These are phyloP conservation scores for Phoebastria nigripes DNA, from an alignment of 2,797 vertebrate species.

Conservation along the genomic window DNA sequence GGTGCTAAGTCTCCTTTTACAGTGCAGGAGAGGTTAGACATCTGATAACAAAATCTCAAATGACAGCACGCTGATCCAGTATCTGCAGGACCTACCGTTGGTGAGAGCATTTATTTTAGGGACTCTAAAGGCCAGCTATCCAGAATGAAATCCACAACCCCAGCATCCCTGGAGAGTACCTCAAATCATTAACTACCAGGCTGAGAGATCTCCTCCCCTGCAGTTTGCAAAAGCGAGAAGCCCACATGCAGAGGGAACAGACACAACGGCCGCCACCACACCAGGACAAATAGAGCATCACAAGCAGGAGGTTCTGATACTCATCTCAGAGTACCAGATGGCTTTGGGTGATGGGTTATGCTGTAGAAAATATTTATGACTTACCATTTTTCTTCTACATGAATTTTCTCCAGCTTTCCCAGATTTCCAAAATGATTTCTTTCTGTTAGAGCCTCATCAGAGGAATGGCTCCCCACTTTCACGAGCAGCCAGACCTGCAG, in stretches of 20 bases:
- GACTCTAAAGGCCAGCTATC: neutral
- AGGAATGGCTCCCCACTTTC: neutral
- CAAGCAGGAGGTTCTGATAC: neutral
- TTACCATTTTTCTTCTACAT: neutral
- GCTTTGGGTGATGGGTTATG: neutral
- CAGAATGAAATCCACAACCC: neutral
- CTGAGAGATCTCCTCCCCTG: neutral
- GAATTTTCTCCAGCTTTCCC: neutral
- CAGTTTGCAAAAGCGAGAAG: neutral
- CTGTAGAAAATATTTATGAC: neutral
- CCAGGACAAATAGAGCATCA: neutral
- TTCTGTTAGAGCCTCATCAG: neutral
- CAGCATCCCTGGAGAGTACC: neutral
- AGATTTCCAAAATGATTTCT: neutral
- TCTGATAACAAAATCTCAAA: neutral
- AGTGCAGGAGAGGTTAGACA: neutral
- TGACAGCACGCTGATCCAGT: neutral
- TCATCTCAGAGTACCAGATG: neutral
- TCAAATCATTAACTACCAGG: neutral
- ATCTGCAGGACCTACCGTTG: neutral
- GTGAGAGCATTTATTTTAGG: neutral
- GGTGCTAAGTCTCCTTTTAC: neutral
- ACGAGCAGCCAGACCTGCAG: neutral
- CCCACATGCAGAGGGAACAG: neutral
- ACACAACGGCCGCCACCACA: accelerated